Base-by-base conservation (phyloP, 2,797 vertebrate species). In the Liasis olivaceus region DNA sequence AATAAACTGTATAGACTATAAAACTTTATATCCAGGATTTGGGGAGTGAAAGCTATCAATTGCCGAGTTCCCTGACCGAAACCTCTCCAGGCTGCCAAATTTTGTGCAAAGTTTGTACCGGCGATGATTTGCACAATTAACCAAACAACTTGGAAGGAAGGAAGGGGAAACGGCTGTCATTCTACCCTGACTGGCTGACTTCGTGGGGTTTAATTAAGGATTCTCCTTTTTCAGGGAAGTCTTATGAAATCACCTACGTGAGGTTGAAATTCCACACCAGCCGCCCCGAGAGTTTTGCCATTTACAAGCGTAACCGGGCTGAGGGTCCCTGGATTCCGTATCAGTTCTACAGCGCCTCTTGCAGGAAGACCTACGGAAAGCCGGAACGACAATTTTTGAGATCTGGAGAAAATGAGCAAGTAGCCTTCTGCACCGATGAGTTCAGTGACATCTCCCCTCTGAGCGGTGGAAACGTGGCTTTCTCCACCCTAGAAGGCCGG, bases 371-470 rank as follows among this genome's bases (percentile, higher is more conserved):
- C 28, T 99, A 99, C 0, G 91, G 97, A 11, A 97, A 92, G 88
- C 94, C 93, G 0, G 93, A 95, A 0, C 97, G 98, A 85, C 98
- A 96, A 3, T 98, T 94, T 96, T 97, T 99, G 94, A 97, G 93
- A 2, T 98, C 98, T 0, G 99, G 99, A 0, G 97, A 98, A 58
- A 98, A 99, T 0, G 99, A 99, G 97, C 98, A 97, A 42, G 96
- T 97, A 3, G 98, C 99, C 42, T 97, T 98, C 90, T 99, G 99
- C 96, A 99, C 98, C 0, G 98, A 99, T 0, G 99, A 99, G 95
- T 99, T 99, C 98, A 99, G 99, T 0, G 99, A 99, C 97, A 99
- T 99, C 97, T 99, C 99, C 13, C 99, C 99, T 0, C 97, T 99
- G 88, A 99, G 98, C 0, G 99, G 99, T 0, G 99, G 99, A 94